Evolutionary conservation across 2,888 invertebrate species (phyloP), one percentile per base, ranked within the genome.

Genomic region (Acronicta aceris): DNA sequence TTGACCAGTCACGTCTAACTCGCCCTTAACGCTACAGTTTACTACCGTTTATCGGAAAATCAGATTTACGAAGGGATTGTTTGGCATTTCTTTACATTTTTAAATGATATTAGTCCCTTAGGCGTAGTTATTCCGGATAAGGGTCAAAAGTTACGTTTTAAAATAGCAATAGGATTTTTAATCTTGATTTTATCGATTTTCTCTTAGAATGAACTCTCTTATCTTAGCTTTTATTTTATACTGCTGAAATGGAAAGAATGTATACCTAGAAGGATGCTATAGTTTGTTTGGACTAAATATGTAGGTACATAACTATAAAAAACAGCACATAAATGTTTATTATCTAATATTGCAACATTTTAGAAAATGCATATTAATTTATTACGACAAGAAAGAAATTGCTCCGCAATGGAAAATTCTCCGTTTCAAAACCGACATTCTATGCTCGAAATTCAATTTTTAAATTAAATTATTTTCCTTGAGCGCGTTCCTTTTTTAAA

Each of bases 71-170:
- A 88, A 83, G 85, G 89, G 88, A 81, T 82, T 81, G 78, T 85
- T 84, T 63, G 69, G 76, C 73, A 82, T 89, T 91, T 88, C 89
- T 91, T 92, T 91, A 89, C 89, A 72, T 86, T 88, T 78, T 88
- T 85, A 84, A 91, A 91, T 86, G 82, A 87, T 91, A 93, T 93
- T 93, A 87, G 86, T 89, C 94, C 92, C 93, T 59, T 51, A 84
- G 85, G 87, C 73, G 83, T 73, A 87, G 84, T 94, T 86, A 73
- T 68, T 75, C 76, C 67, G 69, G 89, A 90, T 91, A 91, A 85
- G 76, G 72, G 66, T 70, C 76, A 70, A 74, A 58, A 66, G 47
- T 67, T 54, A 61, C 65, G 57, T 48, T 76, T 71, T 66, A 74
- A 71, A 73, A 73, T 64, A 64, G 41, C 42, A n/a, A n/a, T 50